Conservation (phyloP, 1,140 invertebrate genomes). For the Apis florea region DNA sequence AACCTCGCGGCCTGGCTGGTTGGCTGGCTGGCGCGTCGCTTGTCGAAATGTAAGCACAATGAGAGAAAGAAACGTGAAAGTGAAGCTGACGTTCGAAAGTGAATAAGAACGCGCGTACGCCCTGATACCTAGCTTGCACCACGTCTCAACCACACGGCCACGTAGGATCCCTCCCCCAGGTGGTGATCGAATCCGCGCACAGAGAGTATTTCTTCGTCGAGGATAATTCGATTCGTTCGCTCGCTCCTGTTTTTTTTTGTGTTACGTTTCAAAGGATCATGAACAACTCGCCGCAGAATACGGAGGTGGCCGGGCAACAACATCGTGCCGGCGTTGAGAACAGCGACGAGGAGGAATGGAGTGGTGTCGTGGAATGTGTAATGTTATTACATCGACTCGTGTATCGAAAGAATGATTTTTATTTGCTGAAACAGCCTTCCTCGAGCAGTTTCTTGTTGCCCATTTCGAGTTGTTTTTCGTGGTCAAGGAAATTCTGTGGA, state of each 20-base stretch:
- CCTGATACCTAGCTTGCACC: neutral
- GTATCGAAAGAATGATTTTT: conserved; percentile 53
- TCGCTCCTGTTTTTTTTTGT: too few species aligned
- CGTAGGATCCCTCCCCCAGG: neutral
- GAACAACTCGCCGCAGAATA: conserved; percentile 73
- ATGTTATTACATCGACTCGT: conserved; percentile 60
- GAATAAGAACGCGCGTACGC: neutral
- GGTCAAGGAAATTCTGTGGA: conserved; percentile 52
- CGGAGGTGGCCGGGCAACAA: conserved; percentile 61
- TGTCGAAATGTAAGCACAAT: conserved; percentile 23
- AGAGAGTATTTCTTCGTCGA: neutral
- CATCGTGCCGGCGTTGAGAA: conserved; percentile 70
- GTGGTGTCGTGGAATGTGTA: conserved; percentile 79
- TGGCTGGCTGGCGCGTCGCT: conserved; percentile 29
- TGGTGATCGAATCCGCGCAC: neutral
- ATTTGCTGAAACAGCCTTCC: conserved; percentile 54
- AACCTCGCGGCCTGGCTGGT: conserved; percentile 45
- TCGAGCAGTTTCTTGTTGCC: conserved; percentile 53
- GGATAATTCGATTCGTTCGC: neutral
- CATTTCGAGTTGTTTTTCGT: conserved; percentile 53
- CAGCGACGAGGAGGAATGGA: conserved; percentile 79
- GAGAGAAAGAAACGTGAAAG: conserved; percentile 12
- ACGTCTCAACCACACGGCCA: neutral
- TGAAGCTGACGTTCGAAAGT: neutral
- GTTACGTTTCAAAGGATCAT: conserved; percentile 47